phyloP scores from a whole-genome alignment of 2,888 invertebrate species.

The Tethea ocularis region DNA sequence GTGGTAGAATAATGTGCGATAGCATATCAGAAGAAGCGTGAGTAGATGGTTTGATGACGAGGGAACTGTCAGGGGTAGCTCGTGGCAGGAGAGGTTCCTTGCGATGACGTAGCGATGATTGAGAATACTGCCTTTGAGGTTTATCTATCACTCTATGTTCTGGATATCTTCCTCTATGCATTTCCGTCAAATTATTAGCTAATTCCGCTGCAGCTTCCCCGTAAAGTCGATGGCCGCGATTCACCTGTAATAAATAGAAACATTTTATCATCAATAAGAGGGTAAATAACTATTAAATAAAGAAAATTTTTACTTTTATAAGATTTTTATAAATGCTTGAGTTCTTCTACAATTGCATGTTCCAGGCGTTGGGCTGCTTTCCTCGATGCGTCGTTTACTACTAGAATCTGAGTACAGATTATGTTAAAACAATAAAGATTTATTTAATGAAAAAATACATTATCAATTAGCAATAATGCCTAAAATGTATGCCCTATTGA shows the following conservation, averaged over 20 bases:
- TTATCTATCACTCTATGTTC: conserved; percentile 59
- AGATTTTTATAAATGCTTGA: neutral
- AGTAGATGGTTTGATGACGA: conserved; percentile 53
- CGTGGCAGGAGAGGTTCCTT: conserved; percentile 61
- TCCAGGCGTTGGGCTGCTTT: neutral
- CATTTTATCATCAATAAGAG: conserved; percentile 6
- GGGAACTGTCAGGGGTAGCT: conserved; percentile 44
- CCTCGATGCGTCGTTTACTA: neutral
- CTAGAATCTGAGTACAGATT: neutral
- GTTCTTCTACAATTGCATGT: neutral
- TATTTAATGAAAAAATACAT: no score
- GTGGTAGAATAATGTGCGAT: conserved; percentile 10
- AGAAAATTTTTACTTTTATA: neutral
- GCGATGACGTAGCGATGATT: conserved; percentile 51
- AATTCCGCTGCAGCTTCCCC: conserved; percentile 70
- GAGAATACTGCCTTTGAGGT: conserved; percentile 48
- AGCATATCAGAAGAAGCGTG: conserved; percentile 29
- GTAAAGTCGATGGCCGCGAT: conserved; percentile 62
- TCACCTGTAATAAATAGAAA: conserved; percentile 48
- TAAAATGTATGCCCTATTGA: no score
- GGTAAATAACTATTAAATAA: neutral
- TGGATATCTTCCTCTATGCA: conserved; percentile 54
- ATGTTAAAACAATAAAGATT: neutral
- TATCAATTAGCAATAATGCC: no score
- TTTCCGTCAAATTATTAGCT: conserved; percentile 61